Evolutionary conservation across 2,888 invertebrate genomes (phyloP).

Genomic region (Apodemia hepburni): DNA sequence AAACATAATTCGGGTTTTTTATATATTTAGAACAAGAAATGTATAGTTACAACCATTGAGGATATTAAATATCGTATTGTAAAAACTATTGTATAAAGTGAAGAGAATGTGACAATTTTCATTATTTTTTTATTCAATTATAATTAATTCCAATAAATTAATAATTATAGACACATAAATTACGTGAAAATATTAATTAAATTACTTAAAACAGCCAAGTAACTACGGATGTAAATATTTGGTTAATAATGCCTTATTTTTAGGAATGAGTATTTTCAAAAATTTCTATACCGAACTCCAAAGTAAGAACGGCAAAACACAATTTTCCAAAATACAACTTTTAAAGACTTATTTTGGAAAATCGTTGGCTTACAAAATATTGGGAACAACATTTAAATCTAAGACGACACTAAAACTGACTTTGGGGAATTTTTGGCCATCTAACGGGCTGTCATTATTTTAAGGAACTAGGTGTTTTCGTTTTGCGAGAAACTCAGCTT

Average conservation of each 20-base stretch:
- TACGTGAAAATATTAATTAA: constrained; percentile 76
- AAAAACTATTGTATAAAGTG: constrained; percentile 81
- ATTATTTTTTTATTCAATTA: constrained; percentile 70
- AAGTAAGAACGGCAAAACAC: constrained; percentile 53
- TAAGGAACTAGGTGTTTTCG: not conserved
- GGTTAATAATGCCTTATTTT: constrained; percentile 73
- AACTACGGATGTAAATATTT: constrained; percentile 76
- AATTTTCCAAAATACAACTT: constrained; percentile 49
- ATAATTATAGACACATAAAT: constrained; percentile 79
- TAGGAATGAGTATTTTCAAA: constrained; percentile 75
- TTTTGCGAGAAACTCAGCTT: not conserved
- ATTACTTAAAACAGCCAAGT: constrained; percentile 77
- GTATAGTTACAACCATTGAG: constrained; percentile 82
- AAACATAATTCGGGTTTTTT: constrained; percentile 58
- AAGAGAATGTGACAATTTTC: constrained; percentile 77
- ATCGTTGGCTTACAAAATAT: constrained; percentile 65
- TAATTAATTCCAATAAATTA: constrained; percentile 76
- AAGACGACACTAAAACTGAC: constrained; percentile 40
- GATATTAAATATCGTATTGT: constrained; percentile 81
- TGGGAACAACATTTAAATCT: constrained; percentile 74
- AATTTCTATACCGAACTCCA: constrained; percentile 54
- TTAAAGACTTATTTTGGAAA: constrained; percentile 46
- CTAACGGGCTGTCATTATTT: constrained; percentile 11
- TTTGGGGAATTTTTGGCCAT: constrained; percentile 18
- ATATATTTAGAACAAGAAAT: constrained; percentile 82